phyloP scores from a whole-genome alignment of 2,113 vertebrate species.

The Cavia aperea region DNA sequence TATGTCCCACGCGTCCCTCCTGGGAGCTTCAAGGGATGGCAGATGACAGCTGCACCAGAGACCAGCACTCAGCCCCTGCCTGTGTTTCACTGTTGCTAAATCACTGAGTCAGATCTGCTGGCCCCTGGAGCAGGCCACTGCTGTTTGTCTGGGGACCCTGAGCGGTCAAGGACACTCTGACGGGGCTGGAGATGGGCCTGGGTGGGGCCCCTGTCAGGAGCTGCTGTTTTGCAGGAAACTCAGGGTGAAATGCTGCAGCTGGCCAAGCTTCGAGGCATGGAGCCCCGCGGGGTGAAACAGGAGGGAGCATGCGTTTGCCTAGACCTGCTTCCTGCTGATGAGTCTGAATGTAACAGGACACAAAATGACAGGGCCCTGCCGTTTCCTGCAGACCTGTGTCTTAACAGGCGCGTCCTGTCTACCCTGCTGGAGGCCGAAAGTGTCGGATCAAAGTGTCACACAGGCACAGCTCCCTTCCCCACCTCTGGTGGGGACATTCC shows the following conservation, averaged over 20 bases:
- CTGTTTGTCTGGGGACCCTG: neutral
- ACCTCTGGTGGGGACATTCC: too few species aligned
- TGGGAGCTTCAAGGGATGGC: neutral
- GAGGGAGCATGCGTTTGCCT: neutral
- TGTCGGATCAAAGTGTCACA: fast-evolving
- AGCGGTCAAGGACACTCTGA: neutral
- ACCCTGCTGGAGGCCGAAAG: fast-evolving
- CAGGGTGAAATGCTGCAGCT: neutral
- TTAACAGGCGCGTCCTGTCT: neutral
- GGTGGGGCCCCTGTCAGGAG: neutral
- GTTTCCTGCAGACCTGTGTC: neutral
- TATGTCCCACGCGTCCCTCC: neutral
- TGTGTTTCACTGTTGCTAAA: neutral
- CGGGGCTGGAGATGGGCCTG: too few species aligned
- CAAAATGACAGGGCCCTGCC: neutral
- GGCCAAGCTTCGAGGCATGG: fast-evolving
- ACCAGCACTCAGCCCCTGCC: neutral
- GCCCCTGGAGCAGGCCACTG: neutral
- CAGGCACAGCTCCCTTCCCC: neutral
- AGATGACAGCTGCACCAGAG: too few species aligned
- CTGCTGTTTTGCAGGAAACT: neutral
- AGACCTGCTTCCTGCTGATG: neutral
- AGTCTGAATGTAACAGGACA: too few species aligned
- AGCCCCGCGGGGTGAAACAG: neutral
- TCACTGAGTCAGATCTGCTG: neutral